These are phyloP conservation scores for Coregonus clupeaformis DNA, from an alignment of 2,113 vertebrate species.

Conservation along the genomic window DNA sequence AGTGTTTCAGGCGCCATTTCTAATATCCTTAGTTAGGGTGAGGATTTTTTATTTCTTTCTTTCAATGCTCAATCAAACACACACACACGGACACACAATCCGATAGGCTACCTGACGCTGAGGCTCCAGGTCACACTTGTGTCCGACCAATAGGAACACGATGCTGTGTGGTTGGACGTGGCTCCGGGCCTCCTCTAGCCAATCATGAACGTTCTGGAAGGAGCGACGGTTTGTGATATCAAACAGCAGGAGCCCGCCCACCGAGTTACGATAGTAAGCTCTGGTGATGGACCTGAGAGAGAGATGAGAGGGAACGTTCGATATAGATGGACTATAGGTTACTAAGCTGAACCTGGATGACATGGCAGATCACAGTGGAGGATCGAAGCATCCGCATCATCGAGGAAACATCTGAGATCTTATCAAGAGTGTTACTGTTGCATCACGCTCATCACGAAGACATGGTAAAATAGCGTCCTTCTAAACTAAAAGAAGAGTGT, in stretches of 20 bases:
- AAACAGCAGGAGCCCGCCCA: constrained; percentile 91
- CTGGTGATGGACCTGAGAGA: constrained; percentile 85
- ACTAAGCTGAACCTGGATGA: not conserved
- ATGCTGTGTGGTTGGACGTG: constrained; percentile 95
- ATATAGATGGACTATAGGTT: not conserved
- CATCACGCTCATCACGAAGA: not conserved
- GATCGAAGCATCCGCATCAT: not conserved
- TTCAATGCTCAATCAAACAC: too few relatives aligned
- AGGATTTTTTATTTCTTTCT: too few relatives aligned
- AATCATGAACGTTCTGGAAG: constrained; percentile 95
- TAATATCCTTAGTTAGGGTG: too few relatives aligned
- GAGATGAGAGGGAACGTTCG: not conserved
- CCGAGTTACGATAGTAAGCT: constrained; percentile 92
- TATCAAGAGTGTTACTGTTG: not conserved
- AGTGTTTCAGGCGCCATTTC: too few relatives aligned
- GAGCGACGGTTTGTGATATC: constrained; percentile 97
- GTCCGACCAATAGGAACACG: constrained; percentile 92
- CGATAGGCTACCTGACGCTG: constrained; percentile 80
- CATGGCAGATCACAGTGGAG: not conserved
- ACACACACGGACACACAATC: too few relatives aligned
- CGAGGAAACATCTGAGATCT: not conserved
- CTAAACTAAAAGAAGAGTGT: too few relatives aligned
- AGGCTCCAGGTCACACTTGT: constrained; percentile 95
- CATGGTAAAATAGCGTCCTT: too few relatives aligned
- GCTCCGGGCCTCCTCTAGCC: constrained; percentile 86